phyloP scores from a whole-genome alignment of 2,113 vertebrate species.

The Saccopteryx bilineata region DNA sequence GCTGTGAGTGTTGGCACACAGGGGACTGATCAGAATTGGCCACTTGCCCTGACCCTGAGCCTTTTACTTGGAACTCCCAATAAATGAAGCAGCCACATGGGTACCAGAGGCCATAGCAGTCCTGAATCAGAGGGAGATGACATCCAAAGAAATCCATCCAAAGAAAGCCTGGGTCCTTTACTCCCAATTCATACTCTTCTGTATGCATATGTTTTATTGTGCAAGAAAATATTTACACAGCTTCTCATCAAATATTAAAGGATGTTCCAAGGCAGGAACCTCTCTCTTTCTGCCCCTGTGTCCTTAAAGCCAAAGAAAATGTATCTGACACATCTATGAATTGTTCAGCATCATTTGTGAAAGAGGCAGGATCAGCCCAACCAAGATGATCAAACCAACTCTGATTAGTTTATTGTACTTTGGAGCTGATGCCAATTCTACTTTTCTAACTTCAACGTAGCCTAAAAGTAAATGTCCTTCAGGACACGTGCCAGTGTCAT shows the following conservation, averaged over 20 bases:
- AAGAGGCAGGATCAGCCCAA: not conserved
- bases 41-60: not conserved
- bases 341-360: not conserved
- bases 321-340: not conserved
- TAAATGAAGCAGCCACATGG: not conserved
- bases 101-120: rapidly evolving
- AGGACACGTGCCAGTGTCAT: not conserved
- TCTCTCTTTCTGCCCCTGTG: not conserved
- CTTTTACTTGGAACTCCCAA: not conserved
- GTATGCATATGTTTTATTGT: not conserved
- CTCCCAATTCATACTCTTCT: not conserved
- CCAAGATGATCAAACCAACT: not conserved
- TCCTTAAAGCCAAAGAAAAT: not conserved
- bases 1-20: rapidly evolving
- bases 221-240: not conserved
- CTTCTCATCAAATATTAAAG: not conserved
- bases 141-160: not conserved
- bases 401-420: not conserved
- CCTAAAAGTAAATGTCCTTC: not conserved
- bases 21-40: rapidly evolving
- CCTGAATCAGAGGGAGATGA: not conserved
- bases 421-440: not conserved
- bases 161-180: not conserved
- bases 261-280: not conserved
- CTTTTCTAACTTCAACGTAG: not conserved